phyloP scores from a whole-genome alignment of 2,113 vertebrate genomes.

The human region DNA sequence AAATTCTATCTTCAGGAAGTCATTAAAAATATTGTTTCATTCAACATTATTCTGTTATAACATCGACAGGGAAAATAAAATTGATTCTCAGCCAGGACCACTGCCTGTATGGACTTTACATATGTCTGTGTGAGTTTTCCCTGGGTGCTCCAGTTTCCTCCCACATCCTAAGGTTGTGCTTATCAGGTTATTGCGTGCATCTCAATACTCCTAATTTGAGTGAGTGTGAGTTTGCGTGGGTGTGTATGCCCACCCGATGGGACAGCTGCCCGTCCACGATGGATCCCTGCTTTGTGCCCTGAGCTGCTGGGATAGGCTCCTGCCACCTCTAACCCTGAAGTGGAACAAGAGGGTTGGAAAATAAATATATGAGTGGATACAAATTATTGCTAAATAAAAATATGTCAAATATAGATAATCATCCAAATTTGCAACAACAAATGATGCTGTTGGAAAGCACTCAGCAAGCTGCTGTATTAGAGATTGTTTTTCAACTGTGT shows the following conservation, averaged over 20 bases:
- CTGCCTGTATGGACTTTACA: background rate
- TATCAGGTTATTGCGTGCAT: no score
- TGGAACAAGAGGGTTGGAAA: background rate
- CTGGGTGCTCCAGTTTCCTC: background rate
- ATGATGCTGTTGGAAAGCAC: background rate
- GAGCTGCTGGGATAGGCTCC: background rate
- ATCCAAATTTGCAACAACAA: background rate
- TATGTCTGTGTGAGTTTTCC: background rate
- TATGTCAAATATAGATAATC: background rate
- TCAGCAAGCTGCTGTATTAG: background rate
- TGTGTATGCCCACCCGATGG: background rate
- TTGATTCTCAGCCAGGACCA: no score
- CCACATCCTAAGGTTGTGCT: background rate
- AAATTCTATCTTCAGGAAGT: background rate
- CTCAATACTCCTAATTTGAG: no score
- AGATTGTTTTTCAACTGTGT: background rate
- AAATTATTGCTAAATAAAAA: background rate
- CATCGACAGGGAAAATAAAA: background rate
- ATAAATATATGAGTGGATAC: background rate
- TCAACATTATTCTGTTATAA: background rate
- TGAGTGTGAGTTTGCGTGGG: background rate
- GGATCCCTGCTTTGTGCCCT: background rate
- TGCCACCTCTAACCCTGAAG: background rate
- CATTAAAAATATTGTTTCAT: background rate
- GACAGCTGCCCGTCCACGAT: background rate